Percentiles rank a stretch among this genome's conserved stretches.
Evolutionary conservation across 2,113 vertebrate genomes (phyloP).

Genomic region (Eurypyga helias): DNA sequence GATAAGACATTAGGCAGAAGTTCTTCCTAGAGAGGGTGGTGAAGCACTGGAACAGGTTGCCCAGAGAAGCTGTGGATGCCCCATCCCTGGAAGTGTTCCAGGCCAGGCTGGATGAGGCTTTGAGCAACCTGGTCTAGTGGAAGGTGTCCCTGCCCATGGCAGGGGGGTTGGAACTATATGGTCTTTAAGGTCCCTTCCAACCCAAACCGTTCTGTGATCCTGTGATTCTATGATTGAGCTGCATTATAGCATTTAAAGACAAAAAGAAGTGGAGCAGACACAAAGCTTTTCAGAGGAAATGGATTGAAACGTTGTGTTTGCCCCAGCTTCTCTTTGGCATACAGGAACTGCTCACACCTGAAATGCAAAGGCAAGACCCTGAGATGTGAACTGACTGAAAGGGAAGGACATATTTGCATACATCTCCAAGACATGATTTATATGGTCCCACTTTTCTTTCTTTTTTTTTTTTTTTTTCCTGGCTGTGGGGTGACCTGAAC

Average conservation of each 20-base stretch:
- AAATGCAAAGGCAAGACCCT: background rate
- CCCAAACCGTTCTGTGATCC: too few relatives aligned
- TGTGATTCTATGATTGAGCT: too few relatives aligned
- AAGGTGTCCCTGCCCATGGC: too few relatives aligned
- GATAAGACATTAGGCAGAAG: too few relatives aligned
- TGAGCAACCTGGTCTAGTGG: too few relatives aligned
- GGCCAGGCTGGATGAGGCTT: too few relatives aligned
- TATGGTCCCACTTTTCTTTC: background rate
- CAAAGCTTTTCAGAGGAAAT: background rate
- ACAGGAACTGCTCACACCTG: background rate
- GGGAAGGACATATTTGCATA: background rate
- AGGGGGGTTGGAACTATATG: too few relatives aligned
- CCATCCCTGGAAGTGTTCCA: too few relatives aligned
- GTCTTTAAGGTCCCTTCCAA: too few relatives aligned
- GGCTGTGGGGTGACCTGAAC: slow-evolving; percentile 19
- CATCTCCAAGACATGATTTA: background rate
- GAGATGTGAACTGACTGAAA: background rate
- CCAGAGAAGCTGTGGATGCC: too few relatives aligned
- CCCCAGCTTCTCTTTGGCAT: background rate
- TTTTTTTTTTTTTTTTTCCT: background rate
- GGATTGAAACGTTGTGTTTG: slow-evolving; percentile 8
- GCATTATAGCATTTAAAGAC: background rate
- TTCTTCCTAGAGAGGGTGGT: too few relatives aligned
- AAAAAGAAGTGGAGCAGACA: background rate
- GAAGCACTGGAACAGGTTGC: too few relatives aligned